Base-by-base conservation (phyloP, 2,113 vertebrate species). In the Petromus typicus region DNA sequence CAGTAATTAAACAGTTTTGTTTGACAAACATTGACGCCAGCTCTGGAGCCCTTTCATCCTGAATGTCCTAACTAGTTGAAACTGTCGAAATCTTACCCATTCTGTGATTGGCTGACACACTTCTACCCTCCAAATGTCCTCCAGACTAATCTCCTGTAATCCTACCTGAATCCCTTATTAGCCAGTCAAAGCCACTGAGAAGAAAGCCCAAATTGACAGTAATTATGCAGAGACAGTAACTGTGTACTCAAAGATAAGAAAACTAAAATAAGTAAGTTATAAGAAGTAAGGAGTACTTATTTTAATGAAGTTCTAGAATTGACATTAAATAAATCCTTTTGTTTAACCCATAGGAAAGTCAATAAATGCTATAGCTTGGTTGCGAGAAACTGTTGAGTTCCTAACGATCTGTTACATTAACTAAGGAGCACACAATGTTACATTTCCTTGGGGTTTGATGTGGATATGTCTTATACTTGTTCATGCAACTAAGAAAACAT, bases 81-180 rank as follows among this genome's bases (percentile, higher is more conserved):
- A 30, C 57, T 1, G 14, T 48, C 76, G 61, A 91, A 37, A 37
- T 1, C 51, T 37, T 12, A n/a, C 63, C 69, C 93, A 48, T 71
- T 59, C 27, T 73, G 54, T 34, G n/a, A 69, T 6, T 95, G 61
- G 64, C 45, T 84, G 86, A n/a, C 63, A 40, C 45, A 51, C 3
- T 73, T 94, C 95, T 97, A 97, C 93, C 98, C 97, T 98, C 80
- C 94, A 81, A 97, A 94, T 98, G 98, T 96, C 98, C 98, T 95
- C 90, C 94, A 6, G 63, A 94, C 93, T 98, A 98, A 98, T 98
- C 97, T 75, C 94, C 61, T 40, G 83, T 98, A 98, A 98, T 98
- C 97, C 76, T 80, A 0, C 56, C 80, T 97, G 96, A 98, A 96
- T 96, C 94, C 98, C 97, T 98, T 97, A 97, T 92, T 92, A 18